phyloP scores from a whole-genome alignment of 2,797 vertebrate genomes.

The Denticeps clupeoides region DNA sequence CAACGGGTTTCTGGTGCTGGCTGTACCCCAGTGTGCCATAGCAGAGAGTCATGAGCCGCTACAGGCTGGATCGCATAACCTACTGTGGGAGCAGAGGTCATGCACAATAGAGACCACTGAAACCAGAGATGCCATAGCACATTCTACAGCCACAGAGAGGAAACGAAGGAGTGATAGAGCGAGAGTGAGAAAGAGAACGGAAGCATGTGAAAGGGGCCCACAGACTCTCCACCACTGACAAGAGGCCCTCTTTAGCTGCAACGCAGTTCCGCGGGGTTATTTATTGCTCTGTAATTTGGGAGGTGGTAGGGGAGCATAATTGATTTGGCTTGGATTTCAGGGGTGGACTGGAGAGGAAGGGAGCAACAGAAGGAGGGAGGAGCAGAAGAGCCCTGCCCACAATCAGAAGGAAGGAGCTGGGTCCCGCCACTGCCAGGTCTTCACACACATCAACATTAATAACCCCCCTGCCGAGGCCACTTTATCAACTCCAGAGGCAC shows the following conservation, averaged over 20 bases:
- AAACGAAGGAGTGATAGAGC: not conserved
- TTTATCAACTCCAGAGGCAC: not conserved
- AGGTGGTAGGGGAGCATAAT: slow-evolving; percentile 44
- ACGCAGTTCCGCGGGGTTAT: slow-evolving; percentile 45
- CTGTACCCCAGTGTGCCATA: slow-evolving; percentile 11
- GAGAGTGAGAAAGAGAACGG: not conserved
- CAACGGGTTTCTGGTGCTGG: too few relatives aligned
- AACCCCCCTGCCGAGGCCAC: not conserved
- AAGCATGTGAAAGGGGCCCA: not conserved
- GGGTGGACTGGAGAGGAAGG: slow-evolving; percentile 39
- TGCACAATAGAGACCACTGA: slow-evolving; percentile 24
- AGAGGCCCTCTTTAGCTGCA: slow-evolving; percentile 40
- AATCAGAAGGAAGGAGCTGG: not conserved
- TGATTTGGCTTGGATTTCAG: slow-evolving; percentile 60
- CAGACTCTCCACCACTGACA: slow-evolving; percentile 25
- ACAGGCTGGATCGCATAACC: slow-evolving; percentile 37
- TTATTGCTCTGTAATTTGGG: slow-evolving; percentile 60
- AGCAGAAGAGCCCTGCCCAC: not conserved
- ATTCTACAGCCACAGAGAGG: slow-evolving; percentile 7
- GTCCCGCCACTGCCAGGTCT: not conserved
- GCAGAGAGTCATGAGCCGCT: slow-evolving; percentile 16
- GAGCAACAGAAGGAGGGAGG: not conserved
- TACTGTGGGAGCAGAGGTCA: slow-evolving; percentile 26
- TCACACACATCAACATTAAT: not conserved
- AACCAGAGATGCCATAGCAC: slow-evolving; percentile 24